Evolutionary conservation across 2,888 invertebrate genomes (phyloP).

Genomic region (Parapristionchus giblindavisi): DNA sequence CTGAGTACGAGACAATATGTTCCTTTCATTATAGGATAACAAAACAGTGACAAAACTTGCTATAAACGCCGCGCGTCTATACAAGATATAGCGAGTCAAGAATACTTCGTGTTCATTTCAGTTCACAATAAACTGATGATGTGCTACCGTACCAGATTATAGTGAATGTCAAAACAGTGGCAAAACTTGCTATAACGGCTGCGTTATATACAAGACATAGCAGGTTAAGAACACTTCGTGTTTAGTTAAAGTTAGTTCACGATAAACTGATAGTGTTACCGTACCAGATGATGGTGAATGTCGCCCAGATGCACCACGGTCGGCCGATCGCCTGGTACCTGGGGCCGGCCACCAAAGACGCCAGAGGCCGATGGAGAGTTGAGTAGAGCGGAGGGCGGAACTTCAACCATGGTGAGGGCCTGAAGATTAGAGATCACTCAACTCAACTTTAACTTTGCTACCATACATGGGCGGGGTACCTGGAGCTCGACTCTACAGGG

Average conservation of each 20-base stretch:
- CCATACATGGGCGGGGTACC: no score
- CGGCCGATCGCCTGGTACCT: background rate
- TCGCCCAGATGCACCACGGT: constrained; percentile 17
- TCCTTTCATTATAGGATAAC: no score
- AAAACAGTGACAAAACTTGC: background rate
- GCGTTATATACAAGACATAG: background rate
- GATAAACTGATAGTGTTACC: background rate
- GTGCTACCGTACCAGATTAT: constrained; percentile 3
- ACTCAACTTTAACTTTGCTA: no score
- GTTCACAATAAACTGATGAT: background rate
- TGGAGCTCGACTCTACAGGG: no score
- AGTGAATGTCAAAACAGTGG: background rate
- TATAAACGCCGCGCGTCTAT: background rate
- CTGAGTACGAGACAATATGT: no score
- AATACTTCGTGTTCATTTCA: background rate
- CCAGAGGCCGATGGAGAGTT: background rate
- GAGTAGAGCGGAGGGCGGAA: background rate
- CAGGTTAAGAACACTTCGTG: background rate
- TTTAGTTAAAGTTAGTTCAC: no score
- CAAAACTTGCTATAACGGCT: background rate
- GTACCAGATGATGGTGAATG: constrained; percentile 24
- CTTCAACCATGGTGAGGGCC: constrained; percentile 29
- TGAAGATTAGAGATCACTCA: no score
- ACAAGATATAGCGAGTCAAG: background rate
- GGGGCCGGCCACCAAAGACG: constrained; percentile 16